Evolutionary conservation across 2,888 invertebrate genomes (phyloP), one percentile per base, ranked within the genome.

Genomic region (Busseola fusca): DNA sequence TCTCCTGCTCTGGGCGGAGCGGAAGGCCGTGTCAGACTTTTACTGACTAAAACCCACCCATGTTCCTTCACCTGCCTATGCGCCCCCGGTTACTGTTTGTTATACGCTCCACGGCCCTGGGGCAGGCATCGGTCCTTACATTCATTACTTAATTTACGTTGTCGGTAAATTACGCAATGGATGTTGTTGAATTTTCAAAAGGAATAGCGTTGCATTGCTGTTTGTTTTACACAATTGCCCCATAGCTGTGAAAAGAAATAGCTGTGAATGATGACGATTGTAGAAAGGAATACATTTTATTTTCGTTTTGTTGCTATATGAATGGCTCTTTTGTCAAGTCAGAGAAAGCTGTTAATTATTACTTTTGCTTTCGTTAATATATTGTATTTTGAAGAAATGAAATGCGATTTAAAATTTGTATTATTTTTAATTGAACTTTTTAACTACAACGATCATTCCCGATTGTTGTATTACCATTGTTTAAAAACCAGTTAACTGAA

Each of bases 401-500:
- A 25, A 0, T 6, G 6, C 18, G 18, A 6, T 18, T 18, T 18
- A 25, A 42, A 27, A 21, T 42, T 57, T 57, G 5, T 27, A 40
- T 27, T 6, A 64, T 27, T 54, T 21, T 48, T 27, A 50, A 50
- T 50, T 18, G 1, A 40, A 30, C 0, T 16, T 42, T 34, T 21
- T 30, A 52, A 16, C 2, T 18, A 27, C 7, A 42, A 63, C 58
- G 0, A 64, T 52, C 1, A 45, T 4, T 0, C 16, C 1, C 6
- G 16, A 52, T 54, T 59, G 1, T 42, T 50, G 18, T 27, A 60
- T 60, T n/a, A 52, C 9, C 25, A 57, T 54, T 50, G 6, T 52
- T 62, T 37, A n/a, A 16, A 52, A 70, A 27, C 12, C 9, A 63
- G 48, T 62, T 59, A 37, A 16, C 10, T 10, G 25, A 18, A 74